phyloP scores from a whole-genome alignment of 2,888 invertebrate genomes.

The Acleris sparsana region DNA sequence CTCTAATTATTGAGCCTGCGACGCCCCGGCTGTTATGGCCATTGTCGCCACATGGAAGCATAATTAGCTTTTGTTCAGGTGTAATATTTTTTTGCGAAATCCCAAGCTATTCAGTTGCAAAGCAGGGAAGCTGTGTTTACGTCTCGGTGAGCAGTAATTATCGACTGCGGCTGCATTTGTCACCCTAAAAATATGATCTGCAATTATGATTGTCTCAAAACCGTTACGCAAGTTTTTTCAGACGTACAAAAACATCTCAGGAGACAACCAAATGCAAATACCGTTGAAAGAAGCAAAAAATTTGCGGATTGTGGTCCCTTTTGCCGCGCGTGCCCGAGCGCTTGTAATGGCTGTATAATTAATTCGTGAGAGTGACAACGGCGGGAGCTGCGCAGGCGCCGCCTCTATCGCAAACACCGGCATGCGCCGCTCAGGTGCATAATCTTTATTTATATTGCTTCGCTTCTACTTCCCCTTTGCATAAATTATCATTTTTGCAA shows the following conservation, averaged over 20 bases:
- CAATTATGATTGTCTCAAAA: conserved; percentile 58
- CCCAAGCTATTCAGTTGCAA: conserved; percentile 68
- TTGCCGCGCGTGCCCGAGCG: conserved; percentile 60
- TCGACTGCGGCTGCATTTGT: conserved; percentile 55
- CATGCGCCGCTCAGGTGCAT: conserved; percentile 77
- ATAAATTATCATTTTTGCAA: conserved; percentile 77
- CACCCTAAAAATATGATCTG: conserved; percentile 58
- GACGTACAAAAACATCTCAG: conserved; percentile 34
- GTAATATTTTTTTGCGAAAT: conserved; percentile 66
- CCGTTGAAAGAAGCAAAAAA: conserved; percentile 47
- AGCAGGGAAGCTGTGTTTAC: conserved; percentile 67
- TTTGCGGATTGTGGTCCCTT: conserved; percentile 49
- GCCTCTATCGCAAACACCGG: conserved; percentile 60
- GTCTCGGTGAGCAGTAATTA: conserved; percentile 72
- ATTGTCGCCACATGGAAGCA: conserved; percentile 66
- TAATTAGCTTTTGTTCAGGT: conserved; percentile 78
- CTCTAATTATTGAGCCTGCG: conserved; percentile 71
- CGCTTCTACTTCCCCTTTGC: conserved; percentile 80
- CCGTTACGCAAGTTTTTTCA: conserved; percentile 14
- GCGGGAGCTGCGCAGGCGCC: conserved; percentile 57
- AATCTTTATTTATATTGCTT: conserved; percentile 77
- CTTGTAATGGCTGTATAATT: conserved; percentile 66
- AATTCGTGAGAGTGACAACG: conserved; percentile 66
- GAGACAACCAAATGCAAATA: conserved; percentile 55
- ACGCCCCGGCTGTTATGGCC: conserved; percentile 63